Evolutionary conservation across 2,797 vertebrate species (phyloP), one percentile per base, ranked within the genome.

Genomic region (Enteromius anoplus): DNA sequence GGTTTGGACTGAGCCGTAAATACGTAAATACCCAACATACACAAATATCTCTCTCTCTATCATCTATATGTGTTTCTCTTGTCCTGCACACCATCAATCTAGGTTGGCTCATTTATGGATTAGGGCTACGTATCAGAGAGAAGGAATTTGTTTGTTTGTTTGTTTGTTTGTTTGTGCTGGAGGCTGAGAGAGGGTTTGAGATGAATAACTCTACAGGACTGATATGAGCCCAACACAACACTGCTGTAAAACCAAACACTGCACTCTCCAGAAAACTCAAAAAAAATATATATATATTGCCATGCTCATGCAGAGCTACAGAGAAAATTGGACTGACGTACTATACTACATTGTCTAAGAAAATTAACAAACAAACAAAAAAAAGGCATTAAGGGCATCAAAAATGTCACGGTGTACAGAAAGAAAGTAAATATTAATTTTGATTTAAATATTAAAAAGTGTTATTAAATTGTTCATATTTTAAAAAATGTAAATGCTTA

Each of bases 191-290:
- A 37, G 15, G 55, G 45, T 85, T 73, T 11, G 64, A 82, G 78
- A 85, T 79, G 64, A 84, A 85, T 85, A 84, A 82, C 78, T 19
- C 2, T 47, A 47, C 65, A 37, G 26, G 70, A 78, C 60, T 53
- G 40, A 62, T 81, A 72, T 87, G 64, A 83, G 60, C 53, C 26
- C 8, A 69, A 64, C 78, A 65, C 45, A 83, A n/a, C 37, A 47
- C 29, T 78, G 64, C 45, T 76, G 75, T 85, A 80, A 86, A 78
- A 64, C 69, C 12, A 8, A 78, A 81, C 34, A 65, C 64, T 76
- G 65, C 23, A 19, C 23, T 19, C 2, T 71, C 60, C 19, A n/a
- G 5, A 80, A 60, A 45, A 58, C 23, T 26, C 21, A 6, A 10
- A 23, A 49, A 81, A 72, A 75, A 34, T 34, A 34, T 53, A 65